Conservation (phyloP, 2,888 invertebrate species). For the Hirtodrosophila cameraria region DNA sequence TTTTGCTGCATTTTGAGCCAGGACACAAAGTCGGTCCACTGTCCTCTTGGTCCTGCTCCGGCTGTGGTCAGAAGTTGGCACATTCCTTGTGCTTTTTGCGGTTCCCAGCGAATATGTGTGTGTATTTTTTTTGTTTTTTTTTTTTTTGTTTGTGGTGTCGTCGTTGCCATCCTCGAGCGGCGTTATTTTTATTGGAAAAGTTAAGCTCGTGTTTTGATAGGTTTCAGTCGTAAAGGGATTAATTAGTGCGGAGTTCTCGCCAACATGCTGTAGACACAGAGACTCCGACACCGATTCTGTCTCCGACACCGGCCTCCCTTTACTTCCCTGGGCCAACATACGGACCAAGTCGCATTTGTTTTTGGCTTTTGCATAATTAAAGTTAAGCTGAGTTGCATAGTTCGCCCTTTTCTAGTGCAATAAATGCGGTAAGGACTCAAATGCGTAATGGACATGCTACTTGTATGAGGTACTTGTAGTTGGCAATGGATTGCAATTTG, state of each 20-base stretch:
- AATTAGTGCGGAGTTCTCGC: constrained; percentile 79
- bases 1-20: constrained; percentile 76
- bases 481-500: not conserved
- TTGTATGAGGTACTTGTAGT: constrained; percentile 4
- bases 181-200: constrained; percentile 82
- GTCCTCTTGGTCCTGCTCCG: constrained; percentile 39
- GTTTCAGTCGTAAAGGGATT: constrained; percentile 82
- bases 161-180: constrained; percentile 51
- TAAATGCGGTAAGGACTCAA: constrained; percentile 28
- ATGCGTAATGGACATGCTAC: constrained; percentile 15
- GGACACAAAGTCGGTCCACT: constrained; percentile 51
- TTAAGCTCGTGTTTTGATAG: constrained; percentile 82
- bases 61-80: constrained; percentile 76
- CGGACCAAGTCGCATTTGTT: constrained; percentile 54
- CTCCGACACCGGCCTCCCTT: not conserved
- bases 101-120: constrained; percentile 40
- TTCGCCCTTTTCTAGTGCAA: constrained; percentile 19
- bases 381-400: constrained; percentile 66
- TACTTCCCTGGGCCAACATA: constrained; percentile 25
- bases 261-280: constrained; percentile 56
- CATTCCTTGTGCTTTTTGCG: constrained; percentile 72
- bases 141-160: constrained; percentile 40
- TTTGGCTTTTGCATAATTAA: constrained; percentile 71
- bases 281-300: constrained; percentile 5
- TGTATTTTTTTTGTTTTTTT: constrained; percentile 28